A percentile compares a stretch with the other conserved stretches of the same genome.
These are phyloP conservation scores for Heterodera carotae DNA, from an alignment of 1,140 invertebrate species.

Conservation along the genomic window DNA sequence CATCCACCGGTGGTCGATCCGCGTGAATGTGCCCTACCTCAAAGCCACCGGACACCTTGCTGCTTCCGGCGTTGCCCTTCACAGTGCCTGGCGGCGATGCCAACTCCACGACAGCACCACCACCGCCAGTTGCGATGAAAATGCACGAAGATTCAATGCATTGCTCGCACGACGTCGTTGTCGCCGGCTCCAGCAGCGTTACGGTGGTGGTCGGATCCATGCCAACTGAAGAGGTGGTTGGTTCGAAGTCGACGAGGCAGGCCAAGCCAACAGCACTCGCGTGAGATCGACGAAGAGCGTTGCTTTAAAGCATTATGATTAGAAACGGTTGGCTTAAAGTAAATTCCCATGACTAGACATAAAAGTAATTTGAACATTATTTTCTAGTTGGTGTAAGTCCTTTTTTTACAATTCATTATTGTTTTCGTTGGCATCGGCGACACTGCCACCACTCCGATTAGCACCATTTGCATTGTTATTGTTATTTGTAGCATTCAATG, in stretches of 20 bases:
- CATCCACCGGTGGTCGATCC: background rate
- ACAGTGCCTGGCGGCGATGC: background rate
- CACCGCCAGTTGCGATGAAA: background rate
- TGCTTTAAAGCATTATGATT: conserved; percentile 11
- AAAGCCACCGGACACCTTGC: background rate
- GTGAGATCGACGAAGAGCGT: background rate
- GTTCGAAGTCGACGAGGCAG: conserved; percentile 18
- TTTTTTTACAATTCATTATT: conserved; percentile 16
- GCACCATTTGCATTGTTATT: background rate
- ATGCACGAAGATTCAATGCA: background rate
- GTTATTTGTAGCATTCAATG: background rate
- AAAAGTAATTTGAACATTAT: background rate
- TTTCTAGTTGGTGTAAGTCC: background rate
- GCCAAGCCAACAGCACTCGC: background rate
- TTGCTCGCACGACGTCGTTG: conserved; percentile 2
- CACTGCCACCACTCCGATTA: too few relatives aligned
- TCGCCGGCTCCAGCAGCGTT: conserved; percentile 19
- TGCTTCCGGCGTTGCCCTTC: background rate
- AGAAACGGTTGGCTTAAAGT: too few relatives aligned
- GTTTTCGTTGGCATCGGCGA: background rate
- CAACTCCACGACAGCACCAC: background rate
- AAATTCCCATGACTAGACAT: too few relatives aligned
- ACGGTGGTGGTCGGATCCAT: conserved; percentile 27
- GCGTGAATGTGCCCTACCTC: background rate
- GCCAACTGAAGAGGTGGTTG: conserved; percentile 7